Evolutionary conservation across 2,113 vertebrate species (phyloP).

Genomic region (Steatornis caripensis): DNA sequence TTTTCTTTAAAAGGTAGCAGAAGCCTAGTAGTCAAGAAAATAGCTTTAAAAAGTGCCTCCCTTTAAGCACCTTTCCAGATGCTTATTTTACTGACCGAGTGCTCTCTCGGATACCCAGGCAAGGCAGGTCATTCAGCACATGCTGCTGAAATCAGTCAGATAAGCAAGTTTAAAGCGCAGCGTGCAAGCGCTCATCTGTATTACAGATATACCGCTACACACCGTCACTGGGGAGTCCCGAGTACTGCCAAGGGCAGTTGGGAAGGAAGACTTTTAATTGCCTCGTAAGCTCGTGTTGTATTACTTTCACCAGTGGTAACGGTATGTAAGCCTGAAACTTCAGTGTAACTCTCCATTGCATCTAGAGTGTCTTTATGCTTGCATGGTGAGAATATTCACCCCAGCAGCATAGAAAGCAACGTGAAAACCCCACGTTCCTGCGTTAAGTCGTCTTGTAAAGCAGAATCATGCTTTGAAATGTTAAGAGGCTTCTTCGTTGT

Average conservation of each 20-base stretch:
- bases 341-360: background rate
- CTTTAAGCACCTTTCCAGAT: background rate
- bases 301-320: background rate
- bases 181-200: rapidly evolving
- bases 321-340: background rate
- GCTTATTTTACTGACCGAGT: rapidly evolving
- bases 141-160: background rate
- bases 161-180: background rate
- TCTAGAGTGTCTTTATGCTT: background rate
- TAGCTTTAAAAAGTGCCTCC: background rate
- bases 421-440: background rate
- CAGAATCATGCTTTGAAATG: background rate
- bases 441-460: background rate
- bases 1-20: background rate
- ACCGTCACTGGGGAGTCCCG: background rate
- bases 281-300: background rate
- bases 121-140: background rate
- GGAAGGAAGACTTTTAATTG: background rate
- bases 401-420: background rate
- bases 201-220: rapidly evolving
- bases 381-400: background rate
- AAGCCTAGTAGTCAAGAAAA: background rate
- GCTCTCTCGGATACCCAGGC: background rate
- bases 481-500: background rate
- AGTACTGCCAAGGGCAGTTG: background rate